These are phyloP conservation scores for Drosophila colorata DNA, from an alignment of 2,888 invertebrate genomes.

Conservation along the genomic window DNA sequence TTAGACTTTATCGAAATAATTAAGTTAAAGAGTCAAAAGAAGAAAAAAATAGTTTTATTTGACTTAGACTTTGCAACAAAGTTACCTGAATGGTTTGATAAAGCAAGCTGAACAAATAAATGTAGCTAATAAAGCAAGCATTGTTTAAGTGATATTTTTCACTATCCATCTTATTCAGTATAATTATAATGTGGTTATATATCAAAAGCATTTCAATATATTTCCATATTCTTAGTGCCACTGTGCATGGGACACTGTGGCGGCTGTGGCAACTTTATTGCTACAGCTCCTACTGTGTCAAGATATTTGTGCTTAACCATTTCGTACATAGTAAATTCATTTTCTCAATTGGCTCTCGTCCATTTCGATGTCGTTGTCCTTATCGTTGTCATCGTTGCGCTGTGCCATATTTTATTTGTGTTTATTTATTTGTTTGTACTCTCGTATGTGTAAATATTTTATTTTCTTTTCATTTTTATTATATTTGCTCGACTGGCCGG, in stretches of 20 bases:
- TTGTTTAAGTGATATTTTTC: neutral
- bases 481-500: slow-evolving; percentile 57
- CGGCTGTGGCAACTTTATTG: slow-evolving; percentile 1
- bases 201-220: neutral
- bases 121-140: no score
- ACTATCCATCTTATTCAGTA: neutral
- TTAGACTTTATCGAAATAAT: neutral
- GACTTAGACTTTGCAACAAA: no score
- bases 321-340: slow-evolving; percentile 75
- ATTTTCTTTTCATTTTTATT: slow-evolving; percentile 77
- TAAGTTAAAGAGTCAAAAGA: neutral
- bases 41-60: no score
- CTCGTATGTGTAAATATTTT: slow-evolving; percentile 74
- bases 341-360: slow-evolving; percentile 73
- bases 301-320: slow-evolving; percentile 69
- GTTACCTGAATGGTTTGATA: neutral
- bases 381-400: slow-evolving; percentile 45
- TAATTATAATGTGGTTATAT: neutral
- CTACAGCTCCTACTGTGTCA: slow-evolving; percentile 8
- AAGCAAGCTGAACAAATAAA: no score
- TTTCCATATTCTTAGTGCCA: neutral
- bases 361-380: slow-evolving; percentile 53
- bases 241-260: slow-evolving; percentile 13
- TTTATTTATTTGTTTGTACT: slow-evolving; percentile 68
- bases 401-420: slow-evolving; percentile 69